phyloP scores from a whole-genome alignment of 1,140 invertebrate genomes.

The Heterodera schachtii region DNA sequence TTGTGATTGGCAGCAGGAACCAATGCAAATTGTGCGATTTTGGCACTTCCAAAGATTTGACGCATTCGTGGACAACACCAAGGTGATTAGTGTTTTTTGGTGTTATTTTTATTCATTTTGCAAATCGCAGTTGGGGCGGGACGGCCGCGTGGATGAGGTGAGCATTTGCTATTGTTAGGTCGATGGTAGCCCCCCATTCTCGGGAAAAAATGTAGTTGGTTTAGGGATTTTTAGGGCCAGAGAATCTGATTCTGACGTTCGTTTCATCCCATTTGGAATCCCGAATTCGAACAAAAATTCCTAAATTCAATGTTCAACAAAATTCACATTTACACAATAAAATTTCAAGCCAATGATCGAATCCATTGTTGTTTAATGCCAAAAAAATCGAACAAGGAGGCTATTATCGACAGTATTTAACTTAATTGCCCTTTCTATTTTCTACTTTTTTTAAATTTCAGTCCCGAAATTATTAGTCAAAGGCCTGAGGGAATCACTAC shows the following conservation, averaged over 20 bases:
- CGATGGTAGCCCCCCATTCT: too few relatives aligned
- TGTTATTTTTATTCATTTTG: background rate
- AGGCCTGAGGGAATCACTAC: constrained; percentile 54
- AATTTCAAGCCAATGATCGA: background rate
- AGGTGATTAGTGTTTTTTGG: background rate
- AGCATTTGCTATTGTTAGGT: background rate
- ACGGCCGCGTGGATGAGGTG: constrained; percentile 63
- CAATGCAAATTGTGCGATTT: constrained; percentile 56
- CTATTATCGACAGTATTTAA: background rate
- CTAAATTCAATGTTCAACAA: too few relatives aligned
- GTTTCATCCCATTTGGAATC: too few relatives aligned
- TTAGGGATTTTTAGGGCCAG: too few relatives aligned
- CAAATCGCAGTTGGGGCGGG: constrained; percentile 50
- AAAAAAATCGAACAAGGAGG: too few relatives aligned
- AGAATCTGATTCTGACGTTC: too few relatives aligned
- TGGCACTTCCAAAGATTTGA: constrained; percentile 61
- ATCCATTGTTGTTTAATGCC: background rate
- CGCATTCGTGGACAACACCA: constrained; percentile 56
- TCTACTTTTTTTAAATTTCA: background rate
- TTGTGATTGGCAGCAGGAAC: constrained; percentile 44
- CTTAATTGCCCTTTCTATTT: too few relatives aligned
- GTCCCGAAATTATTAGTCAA: constrained; percentile 61
- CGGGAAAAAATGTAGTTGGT: too few relatives aligned
- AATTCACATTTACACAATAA: too few relatives aligned
- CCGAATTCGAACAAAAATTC: too few relatives aligned